Conservation (phyloP, 1,140 invertebrate genomes). For the Scaptomyza hsui region DNA sequence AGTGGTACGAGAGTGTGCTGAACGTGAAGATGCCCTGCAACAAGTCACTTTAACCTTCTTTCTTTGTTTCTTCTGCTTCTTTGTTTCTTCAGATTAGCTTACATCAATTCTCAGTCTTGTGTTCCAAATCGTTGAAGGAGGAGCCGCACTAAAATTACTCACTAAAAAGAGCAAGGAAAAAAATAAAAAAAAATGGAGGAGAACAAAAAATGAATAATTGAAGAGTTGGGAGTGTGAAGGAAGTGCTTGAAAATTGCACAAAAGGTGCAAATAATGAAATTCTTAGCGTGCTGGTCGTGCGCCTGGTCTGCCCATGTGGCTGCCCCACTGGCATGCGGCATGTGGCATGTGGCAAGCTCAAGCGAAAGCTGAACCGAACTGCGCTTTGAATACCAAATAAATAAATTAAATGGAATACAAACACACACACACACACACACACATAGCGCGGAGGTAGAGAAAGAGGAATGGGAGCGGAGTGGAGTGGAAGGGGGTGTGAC, state of each 20-base stretch:
- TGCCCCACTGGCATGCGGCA: slow-evolving; percentile 19
- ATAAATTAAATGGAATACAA: slow-evolving; percentile 79
- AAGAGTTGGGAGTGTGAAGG: slow-evolving; percentile 23
- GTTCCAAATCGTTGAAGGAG: background rate
- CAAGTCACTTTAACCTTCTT: no score
- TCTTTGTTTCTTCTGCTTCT: no score
- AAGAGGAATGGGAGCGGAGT: no score
- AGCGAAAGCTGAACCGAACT: slow-evolving; percentile 39
- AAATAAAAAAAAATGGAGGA: no score
- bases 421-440: slow-evolving; percentile 5
- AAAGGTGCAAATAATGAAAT: slow-evolving; percentile 74
- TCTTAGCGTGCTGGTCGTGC: slow-evolving; percentile 40
- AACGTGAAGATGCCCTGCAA: no score
- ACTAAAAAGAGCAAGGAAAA: background rate
- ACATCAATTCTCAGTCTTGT: background rate
- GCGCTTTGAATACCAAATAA: slow-evolving; percentile 81
- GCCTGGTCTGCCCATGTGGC: slow-evolving; percentile 13
- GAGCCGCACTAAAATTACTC: slow-evolving; percentile 5
- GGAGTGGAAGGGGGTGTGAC: background rate
- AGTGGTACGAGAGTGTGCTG: no score
- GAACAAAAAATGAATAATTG: slow-evolving; percentile 64
- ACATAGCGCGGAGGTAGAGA: background rate
- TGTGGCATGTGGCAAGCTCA: slow-evolving; percentile 22
- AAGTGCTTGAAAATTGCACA: slow-evolving; percentile 64
- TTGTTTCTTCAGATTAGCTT: background rate